Evolutionary conservation across 2,113 vertebrate species (phyloP), one percentile per base, ranked within the genome.

Genomic region (Tauraco erythrolophus): DNA sequence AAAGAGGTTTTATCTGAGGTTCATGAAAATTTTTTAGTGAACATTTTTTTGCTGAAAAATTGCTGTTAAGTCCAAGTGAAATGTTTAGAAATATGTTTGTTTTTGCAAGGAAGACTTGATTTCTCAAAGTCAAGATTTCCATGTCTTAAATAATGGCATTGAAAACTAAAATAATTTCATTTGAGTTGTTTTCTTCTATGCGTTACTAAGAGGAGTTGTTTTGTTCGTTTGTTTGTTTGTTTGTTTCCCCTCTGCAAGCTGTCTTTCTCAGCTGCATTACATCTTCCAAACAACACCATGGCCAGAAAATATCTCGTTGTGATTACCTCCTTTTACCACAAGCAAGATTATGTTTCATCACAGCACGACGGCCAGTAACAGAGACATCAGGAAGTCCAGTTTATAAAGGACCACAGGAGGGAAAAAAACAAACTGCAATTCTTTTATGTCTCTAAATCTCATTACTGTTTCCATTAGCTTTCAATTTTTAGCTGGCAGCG

Each of bases 291-390:
- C 3, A 25, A 16, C 3, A 46, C 6, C 10, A 56, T 27, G 6
- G 9, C 10, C 0, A 4, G 31, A 91, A 94, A 43, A 39, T 33
- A 33, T 28, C 37, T 72, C 0, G 0, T n/a, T 91, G 4, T 14
- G 11, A 10, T n/a, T 84, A 24, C 3, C 4, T 60, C 11, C 6
- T 75, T 51, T 88, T 31, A 62, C 22, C n/a, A 66, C 6, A 46
- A 56, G 19, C 9, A 75, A 79, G 19, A 77, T 24, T 65, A 33
- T 65, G 14, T 8, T 51, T 74, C 21, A 33, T 87, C 41, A 54
- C 19, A 62, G n/a, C 19, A 71, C 0, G 3, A 64, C 18, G 10
- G 27, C 27, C 27, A 60, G 31, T n/a, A 85, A 56, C 13, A 85
- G 28, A 88, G 30, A 37, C 48, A 80, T 79, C 39, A 85, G 39